Base-by-base conservation (phyloP, 2,888 invertebrate species). In the Taenaris catops region DNA sequence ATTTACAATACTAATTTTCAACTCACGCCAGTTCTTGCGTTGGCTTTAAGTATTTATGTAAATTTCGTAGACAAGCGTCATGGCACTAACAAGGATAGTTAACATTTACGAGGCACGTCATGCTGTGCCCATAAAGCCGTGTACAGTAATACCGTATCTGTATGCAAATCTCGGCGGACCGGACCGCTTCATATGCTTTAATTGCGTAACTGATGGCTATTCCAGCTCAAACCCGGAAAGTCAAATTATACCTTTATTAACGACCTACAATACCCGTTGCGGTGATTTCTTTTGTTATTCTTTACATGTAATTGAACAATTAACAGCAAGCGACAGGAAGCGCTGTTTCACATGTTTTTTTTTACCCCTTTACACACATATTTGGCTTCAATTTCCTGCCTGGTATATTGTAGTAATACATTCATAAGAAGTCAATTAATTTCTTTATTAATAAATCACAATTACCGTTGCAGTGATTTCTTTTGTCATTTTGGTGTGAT, bases 131-230 rank as follows among this genome's bases (percentile, higher is more conserved):
- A 55, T 60, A 57, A 59, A 61, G 51, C 62, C 64, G 52, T 66
- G 63, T 51, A 55, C 59, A 61, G 70, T 71, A 75, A 79, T 72
- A 65, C 64, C 63, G 65, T 67, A 72, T 78, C 69, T 73, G 63
- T 73, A 78, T 78, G 79, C 79, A 76, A 79, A 79, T 78, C 74
- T 75, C 73, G 61, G 65, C 67, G 72, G 73, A 68, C 51, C 49
- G 46, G 57, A 51, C 61, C 66, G 63, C 71, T 66, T 55, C 60
- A 57, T 56, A 55, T 55, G 66, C 55, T 68, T 72, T 76, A 75
- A 79, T 75, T 75, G 73, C 67, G 55, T 63, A 63, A 68, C 65
- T 63, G 60, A 64, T 65, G 71, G 66, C 58, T 58, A 59, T 70
- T 63, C 59, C 52, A 57, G 56, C 62, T 55, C 69, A 58, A 66